These are phyloP conservation scores for Centropus bengalensis DNA, from an alignment of 2,113 vertebrate species.

Conservation along the genomic window DNA sequence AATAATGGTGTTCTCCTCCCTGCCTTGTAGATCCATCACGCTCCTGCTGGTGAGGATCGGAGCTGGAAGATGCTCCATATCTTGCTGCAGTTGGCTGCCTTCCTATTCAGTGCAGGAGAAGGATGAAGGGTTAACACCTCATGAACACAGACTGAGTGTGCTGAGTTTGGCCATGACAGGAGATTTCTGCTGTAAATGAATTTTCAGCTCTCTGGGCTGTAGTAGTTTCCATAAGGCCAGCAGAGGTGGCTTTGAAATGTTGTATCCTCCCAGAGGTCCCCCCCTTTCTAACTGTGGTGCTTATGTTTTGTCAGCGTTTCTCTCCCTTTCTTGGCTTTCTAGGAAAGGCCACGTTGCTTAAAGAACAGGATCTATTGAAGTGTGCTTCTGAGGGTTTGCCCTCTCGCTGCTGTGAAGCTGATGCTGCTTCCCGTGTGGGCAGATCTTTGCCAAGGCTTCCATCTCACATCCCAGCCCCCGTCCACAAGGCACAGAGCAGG, in stretches of 20 bases:
- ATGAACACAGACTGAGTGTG: background rate
- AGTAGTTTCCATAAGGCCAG: background rate
- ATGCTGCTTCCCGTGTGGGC: background rate
- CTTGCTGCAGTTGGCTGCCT: background rate
- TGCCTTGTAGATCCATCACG: background rate
- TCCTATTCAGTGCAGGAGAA: background rate
- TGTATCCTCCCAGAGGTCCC: background rate
- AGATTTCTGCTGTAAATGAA: background rate
- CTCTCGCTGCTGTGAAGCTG: background rate
- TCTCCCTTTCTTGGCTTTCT: background rate
- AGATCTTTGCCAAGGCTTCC: background rate
- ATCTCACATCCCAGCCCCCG: background rate
- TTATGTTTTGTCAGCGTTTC: background rate
- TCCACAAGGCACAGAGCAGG: background rate
- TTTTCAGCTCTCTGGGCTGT: background rate
- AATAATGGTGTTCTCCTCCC: background rate
- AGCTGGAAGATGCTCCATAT: background rate
- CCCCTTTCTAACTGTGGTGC: fast-evolving
- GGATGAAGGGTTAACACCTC: background rate
- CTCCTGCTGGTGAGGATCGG: background rate
- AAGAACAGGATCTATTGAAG: background rate
- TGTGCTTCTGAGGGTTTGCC: background rate
- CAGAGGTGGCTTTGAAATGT: background rate
- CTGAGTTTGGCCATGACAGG: background rate
- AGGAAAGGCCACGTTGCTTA: background rate